Evolutionary conservation across 2,888 invertebrate genomes (phyloP).

Genomic region (Terebella lapidaria): DNA sequence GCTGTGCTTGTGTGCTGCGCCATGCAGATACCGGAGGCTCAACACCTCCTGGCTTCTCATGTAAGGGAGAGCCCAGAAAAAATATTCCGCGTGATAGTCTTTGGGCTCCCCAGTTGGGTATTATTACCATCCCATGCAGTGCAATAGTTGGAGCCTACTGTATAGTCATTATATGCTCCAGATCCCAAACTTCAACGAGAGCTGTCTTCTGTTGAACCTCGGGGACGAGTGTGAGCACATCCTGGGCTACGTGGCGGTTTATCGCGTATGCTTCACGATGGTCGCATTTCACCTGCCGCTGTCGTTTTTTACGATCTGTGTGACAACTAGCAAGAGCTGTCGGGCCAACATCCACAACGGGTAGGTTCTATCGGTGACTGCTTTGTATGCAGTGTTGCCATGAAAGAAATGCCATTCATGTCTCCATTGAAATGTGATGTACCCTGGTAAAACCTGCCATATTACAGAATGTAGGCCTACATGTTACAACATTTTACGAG

Average conservation of each 20-base stretch:
- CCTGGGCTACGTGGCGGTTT: slow-evolving; percentile 55
- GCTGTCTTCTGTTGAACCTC: slow-evolving; percentile 43
- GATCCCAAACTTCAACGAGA: slow-evolving; percentile 48
- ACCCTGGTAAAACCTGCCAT: no score
- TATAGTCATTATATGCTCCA: no score
- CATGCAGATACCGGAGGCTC: slow-evolving; percentile 50
- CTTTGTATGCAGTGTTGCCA: no score
- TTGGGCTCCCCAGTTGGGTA: no score
- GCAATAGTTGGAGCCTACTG: no score
- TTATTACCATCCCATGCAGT: no score
- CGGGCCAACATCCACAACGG: slow-evolving; percentile 56
- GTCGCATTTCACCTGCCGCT: slow-evolving; percentile 50
- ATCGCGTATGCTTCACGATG: slow-evolving; percentile 52
- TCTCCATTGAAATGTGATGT: no score
- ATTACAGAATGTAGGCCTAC: no score
- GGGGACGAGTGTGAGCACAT: slow-evolving; percentile 49
- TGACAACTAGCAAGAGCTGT: slow-evolving; percentile 50
- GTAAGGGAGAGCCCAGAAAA: no score
- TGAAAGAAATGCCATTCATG: no score
- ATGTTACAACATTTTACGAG: no score
- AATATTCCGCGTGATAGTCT: no score
- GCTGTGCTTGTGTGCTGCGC: slow-evolving; percentile 49
- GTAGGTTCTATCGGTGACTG: slow-evolving; percentile 26
- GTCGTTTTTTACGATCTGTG: slow-evolving; percentile 46
- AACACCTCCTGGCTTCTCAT: slow-evolving; percentile 25